A percentile compares a stretch with the other conserved stretches of the same genome.
Conservation (phyloP, 1,140 invertebrate genomes). For the Leptinotarsa texana region DNA sequence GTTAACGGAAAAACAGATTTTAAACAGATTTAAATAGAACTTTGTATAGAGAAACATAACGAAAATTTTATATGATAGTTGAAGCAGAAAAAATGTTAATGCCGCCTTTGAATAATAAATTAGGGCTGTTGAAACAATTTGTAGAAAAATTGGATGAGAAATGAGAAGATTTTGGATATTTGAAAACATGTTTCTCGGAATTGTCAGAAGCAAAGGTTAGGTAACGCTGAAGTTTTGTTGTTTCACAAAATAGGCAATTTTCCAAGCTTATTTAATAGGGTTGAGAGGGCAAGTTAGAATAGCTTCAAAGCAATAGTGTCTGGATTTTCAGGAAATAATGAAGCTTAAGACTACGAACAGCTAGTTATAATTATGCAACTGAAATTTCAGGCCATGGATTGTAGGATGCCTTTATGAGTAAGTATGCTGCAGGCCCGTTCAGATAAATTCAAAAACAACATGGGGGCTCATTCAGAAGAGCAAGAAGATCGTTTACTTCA, state of each 20-base stretch:
- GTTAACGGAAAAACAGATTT: too few relatives aligned
- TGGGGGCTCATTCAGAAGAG: too few relatives aligned
- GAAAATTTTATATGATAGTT: constrained; percentile 46
- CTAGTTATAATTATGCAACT: neutral
- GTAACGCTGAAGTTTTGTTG: constrained; percentile 19
- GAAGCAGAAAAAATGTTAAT: constrained; percentile 48
- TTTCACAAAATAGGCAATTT: constrained; percentile 16
- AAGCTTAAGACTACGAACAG: neutral
- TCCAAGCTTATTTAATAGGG: constrained; percentile 21
- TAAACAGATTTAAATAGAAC: constrained; percentile 34
- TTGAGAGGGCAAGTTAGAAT: neutral
- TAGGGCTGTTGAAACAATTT: constrained; percentile 27
- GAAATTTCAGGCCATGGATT: too few relatives aligned
- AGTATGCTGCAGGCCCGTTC: too few relatives aligned
- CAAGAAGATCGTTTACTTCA: too few relatives aligned
- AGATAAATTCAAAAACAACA: too few relatives aligned
- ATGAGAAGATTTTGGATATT: constrained; percentile 36
- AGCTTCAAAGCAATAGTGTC: neutral
- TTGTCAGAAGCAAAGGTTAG: constrained; percentile 12
- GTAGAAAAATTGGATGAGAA: constrained; percentile 21
- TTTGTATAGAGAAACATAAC: constrained; percentile 47
- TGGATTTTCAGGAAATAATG: constrained; percentile 4
- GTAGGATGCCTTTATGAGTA: too few relatives aligned
- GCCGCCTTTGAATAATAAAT: constrained; percentile 54
- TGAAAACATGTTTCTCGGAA: constrained; percentile 3